These are phyloP conservation scores for Octopus sinensis DNA, from an alignment of 1,140 invertebrate genomes.

Conservation along the genomic window DNA sequence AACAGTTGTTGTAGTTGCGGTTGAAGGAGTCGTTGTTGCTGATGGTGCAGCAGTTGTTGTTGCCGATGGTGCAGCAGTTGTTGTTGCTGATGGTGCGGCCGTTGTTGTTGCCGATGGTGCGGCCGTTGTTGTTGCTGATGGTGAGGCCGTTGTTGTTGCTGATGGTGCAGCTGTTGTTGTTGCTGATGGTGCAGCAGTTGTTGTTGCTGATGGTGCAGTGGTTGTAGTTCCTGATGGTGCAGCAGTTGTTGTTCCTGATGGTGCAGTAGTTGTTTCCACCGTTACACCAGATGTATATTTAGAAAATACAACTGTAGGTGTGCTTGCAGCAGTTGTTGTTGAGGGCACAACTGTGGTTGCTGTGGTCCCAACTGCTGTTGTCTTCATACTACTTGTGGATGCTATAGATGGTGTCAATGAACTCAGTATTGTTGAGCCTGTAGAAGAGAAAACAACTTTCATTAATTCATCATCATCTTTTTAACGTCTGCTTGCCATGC, in stretches of 20 bases:
- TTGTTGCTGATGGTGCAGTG: neutral
- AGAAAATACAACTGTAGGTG: neutral
- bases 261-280: neutral
- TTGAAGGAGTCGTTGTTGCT: neutral
- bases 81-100: neutral
- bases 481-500: too few relatives aligned
- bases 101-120: neutral
- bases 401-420: too few relatives aligned
- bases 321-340: neutral
- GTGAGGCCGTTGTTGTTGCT: neutral
- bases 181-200: neutral
- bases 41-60: neutral
- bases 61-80: neutral
- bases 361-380: too few relatives aligned
- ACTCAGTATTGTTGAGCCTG: too few relatives aligned
- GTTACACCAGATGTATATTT: too few relatives aligned
- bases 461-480: too few relatives aligned
- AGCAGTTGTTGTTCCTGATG: neutral
- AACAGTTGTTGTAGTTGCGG: neutral
- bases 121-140: neutral
- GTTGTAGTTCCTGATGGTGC: neutral
- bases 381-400: too few relatives aligned
- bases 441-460: too few relatives aligned
- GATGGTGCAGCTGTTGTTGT: neutral
- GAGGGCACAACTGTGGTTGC: neutral